Base-by-base conservation (phyloP, 2,113 vertebrate species). In the Riparia riparia region DNA sequence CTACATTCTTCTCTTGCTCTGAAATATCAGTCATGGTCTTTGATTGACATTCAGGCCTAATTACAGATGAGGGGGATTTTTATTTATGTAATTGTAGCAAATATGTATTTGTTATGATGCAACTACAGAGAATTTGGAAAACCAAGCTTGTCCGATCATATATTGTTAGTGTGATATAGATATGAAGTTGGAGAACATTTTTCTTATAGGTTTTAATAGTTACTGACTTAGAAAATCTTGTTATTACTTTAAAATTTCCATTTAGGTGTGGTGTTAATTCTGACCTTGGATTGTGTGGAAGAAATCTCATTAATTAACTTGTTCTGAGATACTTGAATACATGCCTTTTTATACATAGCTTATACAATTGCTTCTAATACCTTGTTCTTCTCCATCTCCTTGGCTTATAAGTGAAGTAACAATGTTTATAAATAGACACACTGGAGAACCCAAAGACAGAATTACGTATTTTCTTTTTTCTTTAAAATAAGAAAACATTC, bases 101-200 rank as follows among this genome's bases (percentile, higher is more conserved):
- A 95, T 91, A 79, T 9, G 22, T 89, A 57, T 96, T 96, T 84
- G 66, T 83, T 95, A 88, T 25, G 64, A 76, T 73, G 58, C 39
- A 89, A 74, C 17, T 89, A 39, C 21, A 90, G 86, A 95, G 92
- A 57, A 54, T 60, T 90, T 95, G 89, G 51, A 92, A 97, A 97
- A 82, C 32, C 79, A 60, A 49, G 71, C 69, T 80, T 96, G 41
- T 68, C 89, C 81, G 90, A 77, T 84, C 5, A 3, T 31, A 44
- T 29, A 45, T 64, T 51, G 26, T 88, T 50, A 17, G 58, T 31
- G 6, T 68, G 56, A 79, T 72, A 79, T 28, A 81, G 60, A 82
- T 66, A 68, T 3, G 6, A 71, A 64, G 68, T 60, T 73, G 65
- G 42, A 65, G 49, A 66, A 51, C 61, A 74, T 81, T 80, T 77